A percentile compares a stretch with the other conserved stretches of the same genome.
Conservation (phyloP, 1,140 invertebrate genomes). For the Neodiprion virginianus region DNA sequence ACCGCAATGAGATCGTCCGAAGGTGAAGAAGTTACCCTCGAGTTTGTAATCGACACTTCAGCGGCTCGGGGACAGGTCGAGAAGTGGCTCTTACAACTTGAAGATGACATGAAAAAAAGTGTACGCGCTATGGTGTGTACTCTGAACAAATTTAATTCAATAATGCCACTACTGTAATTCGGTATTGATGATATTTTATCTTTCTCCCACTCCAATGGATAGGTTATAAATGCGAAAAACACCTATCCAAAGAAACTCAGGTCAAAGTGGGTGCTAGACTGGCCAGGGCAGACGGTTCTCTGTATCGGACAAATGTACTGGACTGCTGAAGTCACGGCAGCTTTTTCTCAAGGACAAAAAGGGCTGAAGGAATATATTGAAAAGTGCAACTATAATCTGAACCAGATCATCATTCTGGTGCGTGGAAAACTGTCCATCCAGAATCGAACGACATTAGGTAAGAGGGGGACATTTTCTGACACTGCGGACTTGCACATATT, state of each 20-base stretch:
- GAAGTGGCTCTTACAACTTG: conserved; percentile 94
- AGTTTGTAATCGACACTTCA: conserved; percentile 83
- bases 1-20: conserved; percentile 91
- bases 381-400: conserved; percentile 73
- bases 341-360: conserved; percentile 66
- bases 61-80: conserved; percentile 95
- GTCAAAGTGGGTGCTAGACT: conserved; percentile 83
- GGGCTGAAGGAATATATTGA: conserved; percentile 65
- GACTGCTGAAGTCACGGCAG: conserved; percentile 85
- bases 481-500: not conserved
- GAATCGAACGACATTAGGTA: conserved; percentile 89
- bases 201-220: not conserved
- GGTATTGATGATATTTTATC: not conserved
- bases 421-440: conserved; percentile 85
- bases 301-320: conserved; percentile 88
- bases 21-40: conserved; percentile 81
- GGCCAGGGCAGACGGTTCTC: conserved; percentile 90
- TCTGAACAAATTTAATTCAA: conserved; percentile 47
- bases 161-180: no score
- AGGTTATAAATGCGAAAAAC: conserved; percentile 65
- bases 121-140: conserved; percentile 75
- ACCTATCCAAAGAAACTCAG: conserved; percentile 73
- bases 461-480: conserved; percentile 28
- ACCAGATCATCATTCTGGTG: conserved; percentile 87
- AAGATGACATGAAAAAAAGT: conserved; percentile 89